A percentile compares a stretch with the other conserved stretches of the same genome.
These are phyloP conservation scores for Plagiodera versicolora DNA, from an alignment of 2,888 invertebrate species.

Conservation along the genomic window DNA sequence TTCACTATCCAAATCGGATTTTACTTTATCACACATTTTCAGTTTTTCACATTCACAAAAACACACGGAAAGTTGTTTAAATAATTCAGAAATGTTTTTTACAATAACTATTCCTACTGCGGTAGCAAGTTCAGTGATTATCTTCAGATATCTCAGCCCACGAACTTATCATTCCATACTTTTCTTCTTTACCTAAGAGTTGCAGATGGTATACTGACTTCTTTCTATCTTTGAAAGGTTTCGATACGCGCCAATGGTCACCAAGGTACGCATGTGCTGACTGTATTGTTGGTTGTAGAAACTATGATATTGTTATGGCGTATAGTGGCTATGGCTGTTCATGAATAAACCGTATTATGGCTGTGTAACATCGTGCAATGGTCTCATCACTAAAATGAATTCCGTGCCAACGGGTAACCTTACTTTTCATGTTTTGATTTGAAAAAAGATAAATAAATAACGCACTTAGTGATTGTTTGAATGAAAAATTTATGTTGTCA, in stretches of 20 bases:
- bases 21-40: conserved; percentile 37
- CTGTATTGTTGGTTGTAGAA: conserved; percentile 1
- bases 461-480: no score
- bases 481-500: not conserved
- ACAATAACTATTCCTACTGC: not conserved
- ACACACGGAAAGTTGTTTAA: not conserved
- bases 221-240: conserved; percentile 33
- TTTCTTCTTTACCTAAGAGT: conserved; percentile 9
- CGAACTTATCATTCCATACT: not conserved
- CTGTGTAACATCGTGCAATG: not conserved
- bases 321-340: no score
- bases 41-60: conserved; percentile 7
- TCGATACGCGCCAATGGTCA: conserved; percentile 39
- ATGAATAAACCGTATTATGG: not conserved
- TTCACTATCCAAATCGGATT: conserved; percentile 43
- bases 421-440: no score
- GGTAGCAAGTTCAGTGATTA: not conserved
- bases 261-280: conserved; percentile 15
- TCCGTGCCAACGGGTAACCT: no score
- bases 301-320: not conserved
- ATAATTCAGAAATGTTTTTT: not conserved
- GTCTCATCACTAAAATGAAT: no score
- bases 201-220: conserved; percentile 27
- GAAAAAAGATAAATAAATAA: no score
- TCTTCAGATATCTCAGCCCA: not conserved